These are phyloP conservation scores for Tachina grossa DNA, from an alignment of 2,888 invertebrate species.

Conservation along the genomic window DNA sequence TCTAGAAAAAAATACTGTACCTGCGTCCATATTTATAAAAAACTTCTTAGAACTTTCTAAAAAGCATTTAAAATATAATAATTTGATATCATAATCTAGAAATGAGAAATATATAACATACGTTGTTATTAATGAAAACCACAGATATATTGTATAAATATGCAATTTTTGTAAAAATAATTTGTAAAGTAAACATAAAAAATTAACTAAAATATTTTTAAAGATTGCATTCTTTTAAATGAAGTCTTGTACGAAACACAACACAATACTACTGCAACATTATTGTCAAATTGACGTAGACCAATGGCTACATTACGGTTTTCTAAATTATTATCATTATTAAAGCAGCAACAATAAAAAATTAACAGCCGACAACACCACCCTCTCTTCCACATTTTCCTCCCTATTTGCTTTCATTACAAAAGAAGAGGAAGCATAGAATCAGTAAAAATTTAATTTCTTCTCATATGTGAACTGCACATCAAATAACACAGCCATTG, in stretches of 20 bases:
- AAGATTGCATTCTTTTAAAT: slow-evolving; percentile 9
- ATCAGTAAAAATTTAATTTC: slow-evolving; percentile 5
- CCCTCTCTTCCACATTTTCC: slow-evolving; percentile 29
- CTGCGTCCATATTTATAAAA: no score
- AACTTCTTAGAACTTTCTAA: no score
- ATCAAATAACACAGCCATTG: background rate
- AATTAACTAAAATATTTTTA: background rate
- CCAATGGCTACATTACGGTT: slow-evolving; percentile 56
- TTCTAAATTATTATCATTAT: slow-evolving; percentile 51
- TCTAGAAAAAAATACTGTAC: no score
- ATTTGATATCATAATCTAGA: no score
- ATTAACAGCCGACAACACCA: slow-evolving; percentile 28
- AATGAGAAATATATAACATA: no score
- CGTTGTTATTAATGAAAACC: no score
- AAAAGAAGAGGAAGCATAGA: background rate
- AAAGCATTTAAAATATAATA: no score
- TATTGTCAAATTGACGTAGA: slow-evolving; percentile 45
- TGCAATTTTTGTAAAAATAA: no score
- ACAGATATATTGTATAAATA: no score
- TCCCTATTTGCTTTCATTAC: slow-evolving; percentile 5
- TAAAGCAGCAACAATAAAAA: background rate
- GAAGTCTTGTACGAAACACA: background rate
- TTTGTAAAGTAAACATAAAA: no score
- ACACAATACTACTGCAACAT: background rate
- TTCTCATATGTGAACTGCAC: slow-evolving; percentile 20